Base-by-base conservation (phyloP, 1,140 invertebrate species). In the Apis laboriosa region DNA sequence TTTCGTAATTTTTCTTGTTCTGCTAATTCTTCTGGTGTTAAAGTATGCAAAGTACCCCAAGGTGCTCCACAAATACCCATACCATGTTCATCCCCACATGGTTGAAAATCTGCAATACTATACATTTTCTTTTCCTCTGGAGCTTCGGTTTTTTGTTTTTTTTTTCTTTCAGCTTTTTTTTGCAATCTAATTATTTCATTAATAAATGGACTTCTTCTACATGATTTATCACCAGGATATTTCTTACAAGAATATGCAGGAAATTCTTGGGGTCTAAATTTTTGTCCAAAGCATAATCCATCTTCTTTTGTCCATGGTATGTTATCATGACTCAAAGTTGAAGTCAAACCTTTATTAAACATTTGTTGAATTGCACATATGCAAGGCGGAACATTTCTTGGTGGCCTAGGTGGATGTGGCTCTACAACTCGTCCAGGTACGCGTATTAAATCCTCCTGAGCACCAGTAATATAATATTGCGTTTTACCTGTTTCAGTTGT, bases 341-440 rank as follows among this genome's bases (percentile, higher is more conserved):
- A 5, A 49, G n/a, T 74, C 15, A 77, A 2, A 51, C 53, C 70
- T 49, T 90, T 84, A 8, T 82, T 81, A 21, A 80, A 73, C n/a
- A 88, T 78, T 68, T 88, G 78, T 0, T 87, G 75, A 34, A 89
- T 87, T 0, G 74, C 78, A 61, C 92, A 93, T 9, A 55, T 71
- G 71, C 92, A 93, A 1, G 91, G 82, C 49, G 88, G 89, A 70
- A 92, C 85, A 60, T 91, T 92, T 51, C 70, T 90, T 5, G 84
- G 70, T 28, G 70, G 77, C 2, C 53, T 19, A 11, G 21, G 76
- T n/a, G 58, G 61, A 58, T 83, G 68, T 66, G 13, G 49, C 34
- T 88, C 77, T n/a, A 84, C 15, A 2, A 88, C 80, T 74, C 66
- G 82, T n/a, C 51, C 58, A 15, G 88, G 83, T 19, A 87, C 49